Conservation (phyloP, 1,140 invertebrate genomes). For the Calosoma granatense region DNA sequence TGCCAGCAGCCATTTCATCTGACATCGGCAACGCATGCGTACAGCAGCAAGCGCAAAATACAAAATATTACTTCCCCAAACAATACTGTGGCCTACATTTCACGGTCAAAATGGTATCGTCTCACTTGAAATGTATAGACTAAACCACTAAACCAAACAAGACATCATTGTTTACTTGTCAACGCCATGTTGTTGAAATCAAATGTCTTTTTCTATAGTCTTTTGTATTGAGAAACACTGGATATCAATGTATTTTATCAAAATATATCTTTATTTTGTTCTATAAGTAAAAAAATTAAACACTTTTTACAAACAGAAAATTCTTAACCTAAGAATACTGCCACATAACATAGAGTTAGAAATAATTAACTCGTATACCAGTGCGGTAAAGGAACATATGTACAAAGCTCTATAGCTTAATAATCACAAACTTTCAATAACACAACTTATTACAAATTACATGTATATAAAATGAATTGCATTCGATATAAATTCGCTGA, state of each 20-base stretch:
- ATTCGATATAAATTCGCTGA: no score
- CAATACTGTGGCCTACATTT: neutral
- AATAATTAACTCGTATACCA: neutral
- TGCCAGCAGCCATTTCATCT: conserved; percentile 26
- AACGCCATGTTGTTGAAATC: no score
- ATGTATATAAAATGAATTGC: no score
- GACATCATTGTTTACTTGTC: no score
- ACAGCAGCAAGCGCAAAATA: neutral
- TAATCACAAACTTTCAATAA: neutral
- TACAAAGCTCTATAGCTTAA: neutral
- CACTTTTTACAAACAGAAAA: neutral
- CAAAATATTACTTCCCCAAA: neutral
- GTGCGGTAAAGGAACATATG: neutral
- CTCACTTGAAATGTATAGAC: no score
- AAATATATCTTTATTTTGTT: conserved; percentile 1
- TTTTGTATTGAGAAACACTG: no score
- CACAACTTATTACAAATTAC: neutral
- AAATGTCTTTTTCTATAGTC: no score
- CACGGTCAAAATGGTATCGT: no score
- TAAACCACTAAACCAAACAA: no score
- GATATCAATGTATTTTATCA: no score
- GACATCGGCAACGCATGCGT: conserved; percentile 16
- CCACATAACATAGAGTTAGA: neutral
- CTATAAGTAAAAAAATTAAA: neutral
- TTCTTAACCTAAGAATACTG: neutral